These are phyloP conservation scores for Eristalinus sepulchralis DNA, from an alignment of 2,888 invertebrate species.

Conservation along the genomic window DNA sequence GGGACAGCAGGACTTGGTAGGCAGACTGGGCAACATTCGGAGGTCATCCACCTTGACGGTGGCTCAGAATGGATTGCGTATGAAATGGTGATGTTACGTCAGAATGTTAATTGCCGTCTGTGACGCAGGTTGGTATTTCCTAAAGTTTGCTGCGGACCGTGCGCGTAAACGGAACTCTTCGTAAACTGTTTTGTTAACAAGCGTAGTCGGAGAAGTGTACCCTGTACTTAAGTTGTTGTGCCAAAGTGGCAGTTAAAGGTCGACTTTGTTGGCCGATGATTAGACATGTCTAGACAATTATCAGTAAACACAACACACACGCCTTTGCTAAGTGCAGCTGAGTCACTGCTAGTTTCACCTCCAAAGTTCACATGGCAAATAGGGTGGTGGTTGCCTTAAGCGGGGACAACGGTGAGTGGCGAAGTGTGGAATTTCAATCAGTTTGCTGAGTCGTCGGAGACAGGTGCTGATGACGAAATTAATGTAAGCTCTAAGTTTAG, in stretches of 20 bases:
- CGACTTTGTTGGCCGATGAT: conserved; percentile 1
- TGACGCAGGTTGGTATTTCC: neutral
- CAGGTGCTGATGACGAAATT: neutral
- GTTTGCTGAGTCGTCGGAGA: neutral
- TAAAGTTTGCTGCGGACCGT: neutral
- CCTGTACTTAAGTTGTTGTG: neutral
- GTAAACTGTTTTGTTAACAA: neutral
- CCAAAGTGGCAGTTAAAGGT: conserved; percentile 23
- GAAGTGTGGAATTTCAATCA: neutral
- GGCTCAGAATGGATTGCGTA: neutral
- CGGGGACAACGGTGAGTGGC: neutral
- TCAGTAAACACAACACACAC: neutral
- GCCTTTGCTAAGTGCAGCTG: neutral
- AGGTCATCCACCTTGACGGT: neutral
- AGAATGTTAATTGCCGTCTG: neutral
- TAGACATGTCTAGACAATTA: conserved; percentile 33
- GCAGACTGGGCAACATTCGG: neutral
- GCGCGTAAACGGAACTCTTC: neutral
- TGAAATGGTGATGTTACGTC: neutral
- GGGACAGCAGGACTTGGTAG: neutral
- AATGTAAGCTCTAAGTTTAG: neutral
- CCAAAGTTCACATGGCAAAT: neutral
- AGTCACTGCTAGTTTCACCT: neutral
- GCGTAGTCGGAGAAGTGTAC: neutral
- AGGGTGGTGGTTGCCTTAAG: neutral